Percentiles rank a stretch among this genome's conserved stretches.
Conservation (phyloP, 2,113 vertebrate genomes). For the Poeciliopsis turrubarensis region DNA sequence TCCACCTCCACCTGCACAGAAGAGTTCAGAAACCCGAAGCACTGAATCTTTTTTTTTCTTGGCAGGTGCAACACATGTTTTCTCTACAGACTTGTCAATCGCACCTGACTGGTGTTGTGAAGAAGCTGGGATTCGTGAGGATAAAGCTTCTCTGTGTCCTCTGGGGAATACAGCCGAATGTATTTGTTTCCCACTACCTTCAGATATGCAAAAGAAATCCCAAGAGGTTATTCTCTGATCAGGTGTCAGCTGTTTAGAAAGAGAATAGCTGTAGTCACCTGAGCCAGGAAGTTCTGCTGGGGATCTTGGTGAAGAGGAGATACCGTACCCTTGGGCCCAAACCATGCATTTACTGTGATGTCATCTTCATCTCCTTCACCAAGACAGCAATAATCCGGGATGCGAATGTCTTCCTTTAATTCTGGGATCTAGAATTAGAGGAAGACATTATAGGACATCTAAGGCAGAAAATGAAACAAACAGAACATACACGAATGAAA, state of each 20-base stretch:
- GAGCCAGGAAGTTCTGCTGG: constrained; percentile 93
- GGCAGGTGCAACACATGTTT: background rate
- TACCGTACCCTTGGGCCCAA: constrained; percentile 89
- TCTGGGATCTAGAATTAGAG: constrained; percentile 83
- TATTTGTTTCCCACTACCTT: constrained; percentile 95
- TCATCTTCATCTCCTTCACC: constrained; percentile 90
- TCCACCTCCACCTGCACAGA: constrained; percentile 89
- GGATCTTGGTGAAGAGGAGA: constrained; percentile 97
- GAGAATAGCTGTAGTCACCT: constrained; percentile 76
- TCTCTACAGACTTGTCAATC: constrained; percentile 50
- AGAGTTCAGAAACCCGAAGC: constrained; percentile 27
- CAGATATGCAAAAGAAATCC: constrained; percentile 23
- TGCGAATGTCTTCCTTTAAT: constrained; percentile 89
- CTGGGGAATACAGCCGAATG: constrained; percentile 87
- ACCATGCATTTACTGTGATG: constrained; percentile 96
- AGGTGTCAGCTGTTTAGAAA: constrained; percentile 18
- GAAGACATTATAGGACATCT: constrained; percentile 41
- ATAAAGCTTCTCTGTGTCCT: constrained; percentile 87
- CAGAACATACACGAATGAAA: background rate
- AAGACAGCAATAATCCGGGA: constrained; percentile 96
- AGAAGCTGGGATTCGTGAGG: constrained; percentile 90
- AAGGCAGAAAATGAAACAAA: constrained; percentile 14
- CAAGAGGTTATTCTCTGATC: constrained; percentile 12
- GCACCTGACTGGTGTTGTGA: constrained; percentile 96
- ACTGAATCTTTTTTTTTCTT: constrained; percentile 22